These are phyloP conservation scores for Eospalax fontanierii DNA, from an alignment of 2,797 vertebrate species.

Conservation along the genomic window DNA sequence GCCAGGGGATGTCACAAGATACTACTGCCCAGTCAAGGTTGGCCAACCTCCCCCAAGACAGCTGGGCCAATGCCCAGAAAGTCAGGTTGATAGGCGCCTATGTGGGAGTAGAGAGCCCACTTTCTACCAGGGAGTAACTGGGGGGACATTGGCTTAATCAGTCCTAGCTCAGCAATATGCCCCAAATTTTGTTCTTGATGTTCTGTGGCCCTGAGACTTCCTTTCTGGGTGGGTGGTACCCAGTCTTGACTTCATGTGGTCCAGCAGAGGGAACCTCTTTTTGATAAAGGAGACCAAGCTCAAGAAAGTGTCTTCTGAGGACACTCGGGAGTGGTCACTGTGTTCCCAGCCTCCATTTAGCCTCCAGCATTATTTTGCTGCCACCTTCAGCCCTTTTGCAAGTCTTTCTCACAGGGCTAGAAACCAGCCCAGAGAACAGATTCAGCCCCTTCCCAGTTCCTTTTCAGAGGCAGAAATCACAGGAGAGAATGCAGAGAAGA, in stretches of 20 bases:
- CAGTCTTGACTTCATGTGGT: neutral
- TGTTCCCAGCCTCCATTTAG: neutral
- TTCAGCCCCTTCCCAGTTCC: neutral
- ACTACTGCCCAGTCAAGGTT: slow-evolving; percentile 38
- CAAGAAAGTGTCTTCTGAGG: neutral
- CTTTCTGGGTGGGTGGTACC: neutral
- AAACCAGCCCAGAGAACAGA: neutral
- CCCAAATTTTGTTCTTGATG: neutral
- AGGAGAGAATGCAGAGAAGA: neutral
- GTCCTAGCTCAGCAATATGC: neutral
- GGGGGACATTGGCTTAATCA: neutral
- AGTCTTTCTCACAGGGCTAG: neutral
- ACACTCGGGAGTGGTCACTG: neutral
- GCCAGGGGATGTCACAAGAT: slow-evolving; percentile 69
- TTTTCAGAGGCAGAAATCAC: neutral
- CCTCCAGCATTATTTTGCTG: neutral
- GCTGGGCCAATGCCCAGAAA: slow-evolving; percentile 44
- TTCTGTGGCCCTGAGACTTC: neutral
- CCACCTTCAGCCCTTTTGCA: neutral
- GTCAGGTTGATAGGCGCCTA: neutral
- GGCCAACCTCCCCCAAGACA: slow-evolving; percentile 41
- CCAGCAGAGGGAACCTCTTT: neutral
- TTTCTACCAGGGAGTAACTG: neutral
- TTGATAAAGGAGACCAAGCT: neutral
- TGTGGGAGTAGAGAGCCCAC: neutral